Evolutionary conservation across 2,888 invertebrate species (phyloP).

Genomic region (Cosmia pyralina): DNA sequence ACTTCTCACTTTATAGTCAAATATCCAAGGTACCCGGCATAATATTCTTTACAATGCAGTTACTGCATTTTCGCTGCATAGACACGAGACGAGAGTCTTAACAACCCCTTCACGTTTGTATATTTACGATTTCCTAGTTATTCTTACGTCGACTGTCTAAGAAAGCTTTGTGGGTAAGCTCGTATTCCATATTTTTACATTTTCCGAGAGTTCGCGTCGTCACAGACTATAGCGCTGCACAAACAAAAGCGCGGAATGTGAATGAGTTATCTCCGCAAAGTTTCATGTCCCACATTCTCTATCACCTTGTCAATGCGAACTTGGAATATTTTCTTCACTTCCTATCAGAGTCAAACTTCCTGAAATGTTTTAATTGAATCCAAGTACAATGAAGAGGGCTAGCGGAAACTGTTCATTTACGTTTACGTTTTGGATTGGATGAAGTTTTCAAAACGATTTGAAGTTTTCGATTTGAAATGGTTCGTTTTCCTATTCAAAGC

Average conservation of each 20-base stretch:
- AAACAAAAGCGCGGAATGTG: conserved; percentile 69
- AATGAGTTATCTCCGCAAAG: conserved; percentile 69
- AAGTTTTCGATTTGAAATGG: conserved; percentile 53
- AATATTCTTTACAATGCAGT: conserved; percentile 28
- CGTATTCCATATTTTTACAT: conserved; percentile 52
- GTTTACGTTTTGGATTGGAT: conserved; percentile 51
- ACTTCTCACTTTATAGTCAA: conserved; percentile 41
- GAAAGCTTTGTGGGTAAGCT: conserved; percentile 45
- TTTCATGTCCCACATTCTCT: conserved; percentile 64
- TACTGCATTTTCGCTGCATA: conserved; percentile 34
- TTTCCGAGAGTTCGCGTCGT: conserved; percentile 53
- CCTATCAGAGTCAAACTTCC: conserved; percentile 61
- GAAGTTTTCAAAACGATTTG: conserved; percentile 54
- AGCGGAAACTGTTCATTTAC: conserved; percentile 55
- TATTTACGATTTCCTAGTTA: conserved; percentile 35
- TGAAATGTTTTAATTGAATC: conserved; percentile 70
- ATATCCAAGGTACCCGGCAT: conserved; percentile 19
- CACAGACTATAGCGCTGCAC: conserved; percentile 59
- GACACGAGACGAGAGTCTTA: conserved; percentile 15
- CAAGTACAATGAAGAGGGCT: conserved; percentile 59
- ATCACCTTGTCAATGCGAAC: conserved; percentile 67
- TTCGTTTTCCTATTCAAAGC: conserved; percentile 45
- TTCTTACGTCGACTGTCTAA: conserved; percentile 37
- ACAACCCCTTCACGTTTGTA: conserved; percentile 27
- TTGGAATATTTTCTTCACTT: conserved; percentile 69